Conservation (phyloP, 2,113 vertebrate genomes). For the Maccullochella peelii region DNA sequence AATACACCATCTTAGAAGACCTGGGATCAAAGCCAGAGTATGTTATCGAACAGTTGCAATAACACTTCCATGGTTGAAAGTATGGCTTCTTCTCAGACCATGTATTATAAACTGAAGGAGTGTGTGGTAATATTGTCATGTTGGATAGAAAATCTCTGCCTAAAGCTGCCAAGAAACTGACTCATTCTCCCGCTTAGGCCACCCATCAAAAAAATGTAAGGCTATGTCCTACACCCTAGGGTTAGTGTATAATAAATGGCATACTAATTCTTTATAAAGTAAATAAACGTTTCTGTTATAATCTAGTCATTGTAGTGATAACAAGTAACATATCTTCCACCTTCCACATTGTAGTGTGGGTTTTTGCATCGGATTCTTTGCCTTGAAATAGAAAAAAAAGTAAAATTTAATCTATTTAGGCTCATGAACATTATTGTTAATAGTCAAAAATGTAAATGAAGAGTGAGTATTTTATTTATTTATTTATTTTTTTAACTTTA, state of each 20-base stretch:
- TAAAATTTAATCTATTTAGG: background rate
- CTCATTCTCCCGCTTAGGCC: background rate
- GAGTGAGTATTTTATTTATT: background rate
- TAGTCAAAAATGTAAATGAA: background rate
- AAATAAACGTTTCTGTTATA: background rate
- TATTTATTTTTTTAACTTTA: background rate
- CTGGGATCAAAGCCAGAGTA: conserved; percentile 20
- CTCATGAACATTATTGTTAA: background rate
- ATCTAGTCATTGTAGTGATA: background rate
- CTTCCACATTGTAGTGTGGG: background rate
- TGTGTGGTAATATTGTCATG: background rate
- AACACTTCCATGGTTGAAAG: background rate
- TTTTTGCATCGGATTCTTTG: background rate
- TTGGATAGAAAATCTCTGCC: background rate
- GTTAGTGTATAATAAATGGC: no score
- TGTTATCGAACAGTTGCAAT: conserved; percentile 3
- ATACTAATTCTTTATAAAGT: background rate
- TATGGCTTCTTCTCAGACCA: background rate
- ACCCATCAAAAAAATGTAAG: no score
- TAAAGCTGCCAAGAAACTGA: background rate
- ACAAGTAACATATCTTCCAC: background rate
- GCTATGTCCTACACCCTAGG: no score
- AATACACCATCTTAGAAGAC: conserved; percentile 16
- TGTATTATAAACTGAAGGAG: background rate
- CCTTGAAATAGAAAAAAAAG: background rate